Evolutionary conservation across 1,140 invertebrate genomes (phyloP).

Genomic region (Scaptomyza pallida): DNA sequence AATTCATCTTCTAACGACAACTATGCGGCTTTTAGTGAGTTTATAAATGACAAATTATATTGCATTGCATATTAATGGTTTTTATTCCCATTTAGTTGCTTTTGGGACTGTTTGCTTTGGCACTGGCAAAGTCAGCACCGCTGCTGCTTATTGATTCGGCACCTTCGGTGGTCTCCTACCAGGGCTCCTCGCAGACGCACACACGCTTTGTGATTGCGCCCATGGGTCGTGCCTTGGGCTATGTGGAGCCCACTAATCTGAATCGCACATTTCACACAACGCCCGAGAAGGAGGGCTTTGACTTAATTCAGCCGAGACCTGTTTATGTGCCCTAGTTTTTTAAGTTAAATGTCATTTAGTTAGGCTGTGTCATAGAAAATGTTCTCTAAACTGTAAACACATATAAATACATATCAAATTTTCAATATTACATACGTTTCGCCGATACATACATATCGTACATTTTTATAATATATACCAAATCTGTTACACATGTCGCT

Average conservation of each 20-base stretch:
- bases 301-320: slow-evolving; percentile 63
- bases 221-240: slow-evolving; percentile 73
- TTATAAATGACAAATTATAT: neutral
- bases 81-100: slow-evolving; percentile 9
- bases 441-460: neutral
- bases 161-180: slow-evolving; percentile 77
- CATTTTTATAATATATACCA: neutral
- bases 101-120: slow-evolving; percentile 11
- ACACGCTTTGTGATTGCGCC: slow-evolving; percentile 76
- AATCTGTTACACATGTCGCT: slow-evolving; percentile 13
- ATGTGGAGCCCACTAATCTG: slow-evolving; percentile 76
- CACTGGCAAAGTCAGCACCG: slow-evolving; percentile 35
- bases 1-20: neutral
- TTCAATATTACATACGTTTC: neutral
- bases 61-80: neutral
- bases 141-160: slow-evolving; percentile 71
- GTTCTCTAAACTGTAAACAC: no score
- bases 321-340: slow-evolving; percentile 67
- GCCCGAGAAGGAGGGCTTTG: slow-evolving; percentile 48
- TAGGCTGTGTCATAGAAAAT: slow-evolving; percentile 22
- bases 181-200: slow-evolving; percentile 73
- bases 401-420: neutral
- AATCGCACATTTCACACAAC: slow-evolving; percentile 70
- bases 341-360: slow-evolving; percentile 5
- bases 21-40: slow-evolving; percentile 70